Percentiles rank a stretch among this genome's conserved stretches.
These are phyloP conservation scores for Alligator sinensis DNA, from an alignment of 2,113 vertebrate species.

Conservation along the genomic window DNA sequence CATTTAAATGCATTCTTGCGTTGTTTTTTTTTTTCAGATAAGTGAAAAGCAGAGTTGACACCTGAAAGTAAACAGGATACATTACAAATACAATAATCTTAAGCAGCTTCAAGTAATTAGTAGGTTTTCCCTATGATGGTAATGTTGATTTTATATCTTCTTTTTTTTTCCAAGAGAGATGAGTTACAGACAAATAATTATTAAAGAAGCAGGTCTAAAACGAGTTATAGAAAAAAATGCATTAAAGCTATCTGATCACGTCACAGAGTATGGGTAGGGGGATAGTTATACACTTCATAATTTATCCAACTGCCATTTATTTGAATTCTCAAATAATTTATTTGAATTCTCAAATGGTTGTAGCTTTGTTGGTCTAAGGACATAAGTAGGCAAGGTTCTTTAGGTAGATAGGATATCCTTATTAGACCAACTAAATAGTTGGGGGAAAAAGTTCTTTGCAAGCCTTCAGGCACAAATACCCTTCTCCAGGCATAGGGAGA, in stretches of 20 bases:
- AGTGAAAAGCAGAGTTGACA: not conserved
- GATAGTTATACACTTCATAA: not conserved
- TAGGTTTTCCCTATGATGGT: not conserved
- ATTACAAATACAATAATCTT: conserved; percentile 41
- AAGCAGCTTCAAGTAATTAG: conserved; percentile 9
- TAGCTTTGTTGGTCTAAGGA: too few species aligned
- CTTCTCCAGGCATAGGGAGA: too few species aligned
- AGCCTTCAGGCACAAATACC: too few species aligned
- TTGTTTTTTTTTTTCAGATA: not conserved
- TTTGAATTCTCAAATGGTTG: too few species aligned
- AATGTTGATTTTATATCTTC: not conserved
- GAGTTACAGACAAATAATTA: not conserved
- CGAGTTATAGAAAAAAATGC: not conserved
- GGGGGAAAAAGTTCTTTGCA: too few species aligned
- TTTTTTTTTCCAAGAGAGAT: not conserved
- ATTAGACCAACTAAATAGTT: too few species aligned
- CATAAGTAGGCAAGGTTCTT: too few species aligned
- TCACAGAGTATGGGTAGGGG: not conserved
- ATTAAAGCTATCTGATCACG: not conserved
- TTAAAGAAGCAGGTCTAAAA: not conserved
- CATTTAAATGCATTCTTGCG: not conserved
- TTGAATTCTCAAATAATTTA: too few species aligned
- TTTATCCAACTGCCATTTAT: not conserved
- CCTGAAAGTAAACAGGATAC: not conserved
- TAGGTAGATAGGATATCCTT: too few species aligned